A percentile compares a stretch with the other conserved stretches of the same genome.
These are phyloP conservation scores for Micromesistius poutassou DNA, from an alignment of 2,797 vertebrate species.

Conservation along the genomic window DNA sequence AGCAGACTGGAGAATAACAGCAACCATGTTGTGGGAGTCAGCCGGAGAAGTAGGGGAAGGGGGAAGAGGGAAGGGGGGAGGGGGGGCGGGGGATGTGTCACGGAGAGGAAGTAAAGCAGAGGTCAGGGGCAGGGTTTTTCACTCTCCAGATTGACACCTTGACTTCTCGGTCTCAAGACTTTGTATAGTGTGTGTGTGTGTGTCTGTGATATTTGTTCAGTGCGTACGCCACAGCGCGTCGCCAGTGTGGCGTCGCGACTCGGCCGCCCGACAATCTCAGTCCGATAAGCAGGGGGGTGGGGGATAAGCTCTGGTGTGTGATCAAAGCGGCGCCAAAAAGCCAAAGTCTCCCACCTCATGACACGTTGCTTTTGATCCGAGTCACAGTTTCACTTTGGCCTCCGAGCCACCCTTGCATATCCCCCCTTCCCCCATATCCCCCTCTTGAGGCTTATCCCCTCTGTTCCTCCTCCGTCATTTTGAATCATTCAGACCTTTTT, in stretches of 20 bases:
- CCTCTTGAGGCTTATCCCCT: neutral
- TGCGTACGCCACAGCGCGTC: conserved; percentile 35
- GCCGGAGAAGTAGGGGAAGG: conserved; percentile 2
- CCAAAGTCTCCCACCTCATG: neutral
- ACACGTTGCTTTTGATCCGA: neutral
- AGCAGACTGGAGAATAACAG: neutral
- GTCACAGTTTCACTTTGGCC: conserved; percentile 6
- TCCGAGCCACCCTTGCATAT: neutral
- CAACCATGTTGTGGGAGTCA: neutral
- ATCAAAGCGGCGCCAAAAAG: conserved; percentile 10
- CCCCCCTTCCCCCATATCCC: no score
- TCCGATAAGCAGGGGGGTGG: conserved; percentile 52
- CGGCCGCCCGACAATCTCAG: conserved; percentile 16
- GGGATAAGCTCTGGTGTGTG: conserved; percentile 34
- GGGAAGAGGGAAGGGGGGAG: conserved; percentile 26
- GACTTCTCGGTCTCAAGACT: conserved; percentile 23
- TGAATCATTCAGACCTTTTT: neutral
- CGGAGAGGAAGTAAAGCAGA: conserved; percentile 43
- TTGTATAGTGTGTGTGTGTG: conserved; percentile 12
- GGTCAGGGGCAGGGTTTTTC: conserved; percentile 41
- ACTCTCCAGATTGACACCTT: conserved; percentile 41
- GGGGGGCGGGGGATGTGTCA: conserved; percentile 44
- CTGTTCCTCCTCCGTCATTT: neutral
- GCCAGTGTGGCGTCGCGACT: conserved; percentile 49
- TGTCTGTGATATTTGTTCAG: conserved; percentile 51